Conservation (phyloP, 2,113 vertebrate genomes). For the Anarrhichthys ocellatus region DNA sequence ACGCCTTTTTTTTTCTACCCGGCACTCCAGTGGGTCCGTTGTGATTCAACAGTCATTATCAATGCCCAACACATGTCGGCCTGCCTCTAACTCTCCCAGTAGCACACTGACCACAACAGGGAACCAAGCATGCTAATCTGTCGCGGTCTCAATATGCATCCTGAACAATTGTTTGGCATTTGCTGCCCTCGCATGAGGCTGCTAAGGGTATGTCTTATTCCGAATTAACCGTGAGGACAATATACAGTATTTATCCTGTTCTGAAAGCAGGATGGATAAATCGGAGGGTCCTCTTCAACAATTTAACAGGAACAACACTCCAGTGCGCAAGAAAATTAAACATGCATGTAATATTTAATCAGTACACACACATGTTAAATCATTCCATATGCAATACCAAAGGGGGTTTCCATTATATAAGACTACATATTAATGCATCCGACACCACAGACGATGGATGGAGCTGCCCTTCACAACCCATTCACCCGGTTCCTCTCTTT, state of each 20-base stretch:
- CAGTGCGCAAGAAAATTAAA: constrained; percentile 37
- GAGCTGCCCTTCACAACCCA: constrained; percentile 69
- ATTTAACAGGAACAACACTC: constrained; percentile 8
- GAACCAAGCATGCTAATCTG: constrained; percentile 70
- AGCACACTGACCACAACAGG: constrained; percentile 74
- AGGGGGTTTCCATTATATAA: constrained; percentile 8
- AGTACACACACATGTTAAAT: constrained; percentile 16
- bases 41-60: constrained; percentile 79
- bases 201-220: constrained; percentile 64
- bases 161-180: constrained; percentile 77
- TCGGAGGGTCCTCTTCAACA: constrained; percentile 31
- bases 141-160: constrained; percentile 58
- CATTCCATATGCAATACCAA: constrained; percentile 6
- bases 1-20: constrained; percentile 58
- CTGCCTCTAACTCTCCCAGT: constrained; percentile 65
- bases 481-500: constrained; percentile 61
- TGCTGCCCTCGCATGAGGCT: constrained; percentile 52
- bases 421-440: constrained; percentile 31
- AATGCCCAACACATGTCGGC: constrained; percentile 77
- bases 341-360: constrained; percentile 20
- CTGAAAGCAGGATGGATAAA: constrained; percentile 39
- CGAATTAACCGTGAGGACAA: constrained; percentile 50
- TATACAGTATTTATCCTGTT: constrained; percentile 36
- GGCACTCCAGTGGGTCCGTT: constrained; percentile 56
- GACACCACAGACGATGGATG: constrained; percentile 34